Conservation (phyloP, 2,797 vertebrate species). For the Helarctos malayanus region DNA sequence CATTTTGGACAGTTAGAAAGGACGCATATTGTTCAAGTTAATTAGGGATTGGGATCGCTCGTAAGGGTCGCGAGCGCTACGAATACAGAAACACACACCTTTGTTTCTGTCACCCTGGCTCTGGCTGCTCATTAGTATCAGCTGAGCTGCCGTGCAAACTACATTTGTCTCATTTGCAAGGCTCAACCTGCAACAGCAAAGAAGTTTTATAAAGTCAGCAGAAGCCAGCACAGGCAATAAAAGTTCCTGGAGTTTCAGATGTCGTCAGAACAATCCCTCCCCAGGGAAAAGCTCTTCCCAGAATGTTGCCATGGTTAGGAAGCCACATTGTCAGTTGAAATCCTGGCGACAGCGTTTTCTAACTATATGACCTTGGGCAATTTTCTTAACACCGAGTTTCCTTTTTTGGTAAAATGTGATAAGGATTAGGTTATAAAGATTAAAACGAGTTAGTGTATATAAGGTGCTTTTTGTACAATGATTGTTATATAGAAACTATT, state of each 20-base stretch:
- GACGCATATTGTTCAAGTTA: neutral
- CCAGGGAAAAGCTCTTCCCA: neutral
- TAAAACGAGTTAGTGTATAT: neutral
- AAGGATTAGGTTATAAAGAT: neutral
- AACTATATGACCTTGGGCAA: neutral
- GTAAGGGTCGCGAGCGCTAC: neutral
- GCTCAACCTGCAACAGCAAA: neutral
- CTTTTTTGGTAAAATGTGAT: neutral
- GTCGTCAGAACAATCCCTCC: neutral
- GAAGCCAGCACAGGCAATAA: slow-evolving; percentile 1
- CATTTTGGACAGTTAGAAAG: slow-evolving; percentile 1
- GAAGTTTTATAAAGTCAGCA: neutral
- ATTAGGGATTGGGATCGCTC: neutral
- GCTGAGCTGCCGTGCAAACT: neutral
- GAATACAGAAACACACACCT: neutral
- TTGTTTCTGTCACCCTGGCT: neutral
- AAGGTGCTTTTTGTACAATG: neutral
- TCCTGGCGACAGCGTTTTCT: slow-evolving; percentile 30
- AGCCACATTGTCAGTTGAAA: neutral
- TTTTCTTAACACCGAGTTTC: slow-evolving; percentile 28
- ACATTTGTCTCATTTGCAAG: neutral
- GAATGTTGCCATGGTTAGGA: neutral
- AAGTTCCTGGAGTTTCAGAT: slow-evolving; percentile 13
- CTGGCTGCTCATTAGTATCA: neutral
- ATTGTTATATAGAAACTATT: neutral